phyloP scores from a whole-genome alignment of 2,888 invertebrate genomes.

The Hipparchia sbordonii region DNA sequence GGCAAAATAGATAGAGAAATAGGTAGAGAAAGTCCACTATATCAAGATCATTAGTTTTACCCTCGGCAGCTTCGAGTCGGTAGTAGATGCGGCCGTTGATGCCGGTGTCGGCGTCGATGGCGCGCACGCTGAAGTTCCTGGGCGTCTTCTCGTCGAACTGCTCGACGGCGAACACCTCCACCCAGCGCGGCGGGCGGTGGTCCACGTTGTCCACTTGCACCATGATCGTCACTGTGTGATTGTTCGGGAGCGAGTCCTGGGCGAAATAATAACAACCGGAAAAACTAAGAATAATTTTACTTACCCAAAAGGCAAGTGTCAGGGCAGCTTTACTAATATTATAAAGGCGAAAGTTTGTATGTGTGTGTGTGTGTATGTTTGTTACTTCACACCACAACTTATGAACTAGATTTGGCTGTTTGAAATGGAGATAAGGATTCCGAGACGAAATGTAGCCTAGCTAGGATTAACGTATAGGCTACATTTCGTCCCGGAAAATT shows the following conservation, averaged over 20 bases:
- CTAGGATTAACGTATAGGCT: too few relatives aligned
- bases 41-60: conserved; percentile 47
- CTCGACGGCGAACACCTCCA: conserved; percentile 79
- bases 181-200: conserved; percentile 84
- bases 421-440: too few relatives aligned
- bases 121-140: conserved; percentile 71
- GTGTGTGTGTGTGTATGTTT: too few relatives aligned
- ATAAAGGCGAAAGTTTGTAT: too few relatives aligned
- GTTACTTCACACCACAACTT: too few relatives aligned
- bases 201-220: conserved; percentile 84
- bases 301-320: background rate
- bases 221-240: conserved; percentile 71
- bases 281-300: background rate
- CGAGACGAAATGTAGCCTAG: too few relatives aligned
- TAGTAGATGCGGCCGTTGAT: conserved; percentile 81
- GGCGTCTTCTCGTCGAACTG: conserved; percentile 81
- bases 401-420: too few relatives aligned
- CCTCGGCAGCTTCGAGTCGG: conserved; percentile 63
- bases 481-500: background rate
- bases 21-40: background rate
- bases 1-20: too few relatives aligned
- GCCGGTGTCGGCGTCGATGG: conserved; percentile 85
- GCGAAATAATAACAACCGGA: background rate
- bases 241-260: conserved; percentile 73
- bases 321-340: too few relatives aligned